Conservation (phyloP, 30 jellyfish, hydroid and myxozoan genomes). For the Cassiopea andromeda region DNA sequence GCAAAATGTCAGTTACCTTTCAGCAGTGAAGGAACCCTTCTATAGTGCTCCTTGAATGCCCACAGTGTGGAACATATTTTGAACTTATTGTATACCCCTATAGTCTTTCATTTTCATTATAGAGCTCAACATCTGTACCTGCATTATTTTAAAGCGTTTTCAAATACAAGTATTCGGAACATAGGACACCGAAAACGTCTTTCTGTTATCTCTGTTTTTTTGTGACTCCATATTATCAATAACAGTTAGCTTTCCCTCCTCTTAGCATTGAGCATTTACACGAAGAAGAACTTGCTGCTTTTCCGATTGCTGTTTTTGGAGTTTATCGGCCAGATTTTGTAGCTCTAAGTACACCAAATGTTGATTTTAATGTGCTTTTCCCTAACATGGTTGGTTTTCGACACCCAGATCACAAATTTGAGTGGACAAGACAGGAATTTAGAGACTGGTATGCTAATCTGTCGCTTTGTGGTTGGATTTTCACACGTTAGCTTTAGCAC, state of each 20-base stretch:
- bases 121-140: too few species aligned
- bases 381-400: constrained; percentile 80
- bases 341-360: constrained; percentile 89
- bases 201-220: background rate
- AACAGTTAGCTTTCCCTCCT: background rate
- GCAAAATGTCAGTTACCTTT: too few species aligned
- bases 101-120: too few species aligned
- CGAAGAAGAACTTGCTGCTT: constrained; percentile 52
- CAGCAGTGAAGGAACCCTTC: too few species aligned
- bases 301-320: constrained; percentile 96
- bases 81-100: too few species aligned
- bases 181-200: too few species aligned
- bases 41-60: too few species aligned
- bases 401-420: constrained; percentile 97
- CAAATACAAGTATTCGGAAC: too few species aligned
- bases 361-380: constrained; percentile 88
- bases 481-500: background rate
- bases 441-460: constrained; percentile 61
- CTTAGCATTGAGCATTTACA: constrained; percentile 84
- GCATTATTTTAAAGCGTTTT: too few species aligned
- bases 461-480: background rate
- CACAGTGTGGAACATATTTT: too few species aligned
- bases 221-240: background rate
- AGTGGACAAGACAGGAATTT: constrained; percentile 93
- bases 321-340: constrained; percentile 67